A percentile compares a stretch with the other conserved stretches of the same genome.
Conservation (phyloP, 2,888 invertebrate species). For the Drosophila falleni region DNA sequence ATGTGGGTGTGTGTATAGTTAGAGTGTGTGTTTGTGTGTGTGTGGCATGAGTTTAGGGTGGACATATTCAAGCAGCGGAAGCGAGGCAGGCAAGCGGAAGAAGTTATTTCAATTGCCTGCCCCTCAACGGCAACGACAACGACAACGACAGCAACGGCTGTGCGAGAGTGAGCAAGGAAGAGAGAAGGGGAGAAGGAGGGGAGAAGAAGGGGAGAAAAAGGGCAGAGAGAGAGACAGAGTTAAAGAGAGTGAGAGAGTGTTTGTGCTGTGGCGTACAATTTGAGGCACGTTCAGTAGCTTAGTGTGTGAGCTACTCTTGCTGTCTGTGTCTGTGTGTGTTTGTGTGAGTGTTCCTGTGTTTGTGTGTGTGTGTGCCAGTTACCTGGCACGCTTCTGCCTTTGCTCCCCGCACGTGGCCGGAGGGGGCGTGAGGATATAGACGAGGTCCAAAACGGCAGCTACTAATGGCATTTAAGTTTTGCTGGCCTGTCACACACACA, state of each 20-base stretch:
- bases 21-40: conserved; percentile 18
- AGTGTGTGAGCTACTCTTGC: conserved; percentile 40
- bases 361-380: conserved; percentile 67
- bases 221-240: conserved; percentile 7
- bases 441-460: conserved; percentile 54
- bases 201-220: neutral
- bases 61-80: conserved; percentile 79
- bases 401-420: conserved; percentile 15
- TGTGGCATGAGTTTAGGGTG: conserved; percentile 59
- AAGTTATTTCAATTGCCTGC: conserved; percentile 78
- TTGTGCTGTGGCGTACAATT: conserved; percentile 28
- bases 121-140: conserved; percentile 43
- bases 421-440: conserved; percentile 50
- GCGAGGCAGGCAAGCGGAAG: conserved; percentile 77
- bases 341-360: conserved; percentile 51
- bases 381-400: conserved; percentile 76
- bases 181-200: neutral
- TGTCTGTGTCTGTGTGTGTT: conserved; percentile 27
- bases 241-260: conserved; percentile 4
- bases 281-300: conserved; percentile 72
- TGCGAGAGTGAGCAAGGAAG: conserved; percentile 13
- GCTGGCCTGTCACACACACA: conserved; percentile 55
- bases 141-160: conserved; percentile 21
- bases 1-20: conserved; percentile 29
- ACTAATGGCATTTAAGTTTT: conserved; percentile 80